Evolutionary conservation across 2,797 vertebrate genomes (phyloP), one percentile per base, ranked within the genome.

Genomic region (Uromys caudimaculatus): DNA sequence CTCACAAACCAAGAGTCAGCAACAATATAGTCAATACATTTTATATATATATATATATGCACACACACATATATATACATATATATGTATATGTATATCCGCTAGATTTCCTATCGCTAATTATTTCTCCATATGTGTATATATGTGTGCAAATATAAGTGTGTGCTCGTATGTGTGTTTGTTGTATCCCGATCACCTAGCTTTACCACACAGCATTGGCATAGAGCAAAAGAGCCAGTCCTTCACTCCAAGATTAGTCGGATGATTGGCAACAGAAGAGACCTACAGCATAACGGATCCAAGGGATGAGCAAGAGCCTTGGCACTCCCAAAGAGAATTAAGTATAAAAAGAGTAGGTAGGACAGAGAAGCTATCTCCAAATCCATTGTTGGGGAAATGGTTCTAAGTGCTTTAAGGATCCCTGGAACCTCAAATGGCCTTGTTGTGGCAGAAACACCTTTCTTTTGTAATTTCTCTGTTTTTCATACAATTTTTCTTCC

Each of bases 361-460:
- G 69, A 23, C 89, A 29, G 2, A 71, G 6, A 91, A 54, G 1
- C 21, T 75, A 54, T 91, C 54, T 95, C 91, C 27, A 89, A 58
- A 71, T 41, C 6, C 13, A 8, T 79, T 32, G 24, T 6, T 76
- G 9, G 47, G 2, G 56, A 89, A 95, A 60, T 73, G 13, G 11
- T 35, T 64, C 82, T 17, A 32, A 14, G 32, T 44, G 47, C 2
- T 71, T 7, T 60, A 12, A 73, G 21, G 21, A 10, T 78, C 3
- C 9, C 1, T 10, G 9, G 27, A 7, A 83, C 35, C 82, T 91
- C 44, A 27, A 0, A 21, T 16, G 35, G 14, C 19, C n/a, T 23
- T 62, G 3, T 1, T 3, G 0, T 35, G 4, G 0, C 1, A 64
- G 27, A 13, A 58, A 60, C 5, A 1, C 3, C 4, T 52, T 82